A percentile compares a stretch with the other conserved stretches of the same genome.
phyloP scores from a whole-genome alignment of 2,113 vertebrate genomes.

The Microcebus tavaratra region DNA sequence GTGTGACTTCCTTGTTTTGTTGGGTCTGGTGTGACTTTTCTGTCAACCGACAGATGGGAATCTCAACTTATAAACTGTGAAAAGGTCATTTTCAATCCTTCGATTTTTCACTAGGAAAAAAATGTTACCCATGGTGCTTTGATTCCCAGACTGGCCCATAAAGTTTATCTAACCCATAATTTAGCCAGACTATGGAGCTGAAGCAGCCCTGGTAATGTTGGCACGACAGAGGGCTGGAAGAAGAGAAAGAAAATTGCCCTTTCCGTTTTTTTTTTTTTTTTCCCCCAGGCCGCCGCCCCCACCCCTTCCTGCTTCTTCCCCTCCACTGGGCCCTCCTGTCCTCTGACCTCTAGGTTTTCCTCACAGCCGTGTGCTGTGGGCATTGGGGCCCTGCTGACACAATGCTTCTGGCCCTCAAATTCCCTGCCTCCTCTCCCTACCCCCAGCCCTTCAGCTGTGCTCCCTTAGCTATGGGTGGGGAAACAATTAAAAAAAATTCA shows the following conservation, averaged over 20 bases:
- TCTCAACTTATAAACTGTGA: slow-evolving; percentile 16
- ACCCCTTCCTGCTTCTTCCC: not conserved
- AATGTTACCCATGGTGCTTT: not conserved
- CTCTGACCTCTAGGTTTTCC: not conserved
- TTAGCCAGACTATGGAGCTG: not conserved
- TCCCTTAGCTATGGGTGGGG: not conserved
- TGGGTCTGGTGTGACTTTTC: not conserved
- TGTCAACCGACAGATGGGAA: not conserved
- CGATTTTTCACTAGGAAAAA: slow-evolving; percentile 28
- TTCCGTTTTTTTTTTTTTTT: not conserved
- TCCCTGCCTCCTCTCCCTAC: not conserved
- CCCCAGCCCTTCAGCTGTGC: not conserved
- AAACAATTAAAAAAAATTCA: not conserved
- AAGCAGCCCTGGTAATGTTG: not conserved
- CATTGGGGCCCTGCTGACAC: not conserved
- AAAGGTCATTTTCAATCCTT: slow-evolving; percentile 36
- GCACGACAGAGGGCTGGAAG: not conserved
- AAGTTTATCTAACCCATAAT: slow-evolving; percentile 32
- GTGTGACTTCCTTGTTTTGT: not conserved
- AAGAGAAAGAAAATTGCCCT: not conserved
- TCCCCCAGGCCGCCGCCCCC: too few relatives aligned
- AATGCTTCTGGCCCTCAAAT: not conserved
- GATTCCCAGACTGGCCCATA: not conserved
- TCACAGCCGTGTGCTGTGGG: not conserved
- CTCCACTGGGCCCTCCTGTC: not conserved